Percentiles rank a stretch among this genome's conserved stretches.
Evolutionary conservation across 2,888 invertebrate species (phyloP).

Genomic region (Agrochola circellaris): DNA sequence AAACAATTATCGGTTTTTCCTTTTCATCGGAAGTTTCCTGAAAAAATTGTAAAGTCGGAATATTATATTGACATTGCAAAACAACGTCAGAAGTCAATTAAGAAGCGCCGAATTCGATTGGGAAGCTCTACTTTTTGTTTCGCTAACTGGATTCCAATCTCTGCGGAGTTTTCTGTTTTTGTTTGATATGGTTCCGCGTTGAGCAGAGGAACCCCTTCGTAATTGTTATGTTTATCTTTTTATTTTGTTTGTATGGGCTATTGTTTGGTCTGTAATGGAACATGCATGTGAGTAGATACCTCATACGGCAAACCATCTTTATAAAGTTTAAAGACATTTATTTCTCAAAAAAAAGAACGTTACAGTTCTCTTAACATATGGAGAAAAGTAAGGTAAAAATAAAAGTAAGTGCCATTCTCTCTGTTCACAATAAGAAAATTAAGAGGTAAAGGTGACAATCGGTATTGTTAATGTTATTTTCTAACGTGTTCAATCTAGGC

Average conservation of each 20-base stretch:
- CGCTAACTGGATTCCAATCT: slow-evolving; percentile 73
- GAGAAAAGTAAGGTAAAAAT: too few species aligned
- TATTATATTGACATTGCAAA: slow-evolving; percentile 70
- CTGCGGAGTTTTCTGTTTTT: slow-evolving; percentile 67
- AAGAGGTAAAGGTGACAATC: too few species aligned
- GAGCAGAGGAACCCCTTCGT: slow-evolving; percentile 9
- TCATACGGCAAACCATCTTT: neutral
- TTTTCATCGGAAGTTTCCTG: slow-evolving; percentile 17
- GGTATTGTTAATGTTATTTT: too few species aligned
- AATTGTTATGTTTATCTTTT: slow-evolving; percentile 35
- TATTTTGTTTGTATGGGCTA: slow-evolving; percentile 13
- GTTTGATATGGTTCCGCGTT: slow-evolving; percentile 41
- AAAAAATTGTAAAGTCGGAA: slow-evolving; percentile 59
- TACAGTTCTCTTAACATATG: too few species aligned
- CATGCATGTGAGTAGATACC: neutral
- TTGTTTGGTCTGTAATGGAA: neutral
- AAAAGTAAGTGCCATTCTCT: too few species aligned
- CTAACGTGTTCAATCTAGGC: too few species aligned
- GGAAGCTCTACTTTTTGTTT: slow-evolving; percentile 70
- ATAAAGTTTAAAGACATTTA: too few species aligned
- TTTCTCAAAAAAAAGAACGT: too few species aligned
- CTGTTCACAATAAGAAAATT: too few species aligned
- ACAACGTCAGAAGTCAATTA: slow-evolving; percentile 76
- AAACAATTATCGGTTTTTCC: slow-evolving; percentile 9
- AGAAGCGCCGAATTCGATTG: slow-evolving; percentile 70